These are phyloP conservation scores for Coleophora flavipennella DNA, from an alignment of 2,888 invertebrate genomes.

Conservation along the genomic window DNA sequence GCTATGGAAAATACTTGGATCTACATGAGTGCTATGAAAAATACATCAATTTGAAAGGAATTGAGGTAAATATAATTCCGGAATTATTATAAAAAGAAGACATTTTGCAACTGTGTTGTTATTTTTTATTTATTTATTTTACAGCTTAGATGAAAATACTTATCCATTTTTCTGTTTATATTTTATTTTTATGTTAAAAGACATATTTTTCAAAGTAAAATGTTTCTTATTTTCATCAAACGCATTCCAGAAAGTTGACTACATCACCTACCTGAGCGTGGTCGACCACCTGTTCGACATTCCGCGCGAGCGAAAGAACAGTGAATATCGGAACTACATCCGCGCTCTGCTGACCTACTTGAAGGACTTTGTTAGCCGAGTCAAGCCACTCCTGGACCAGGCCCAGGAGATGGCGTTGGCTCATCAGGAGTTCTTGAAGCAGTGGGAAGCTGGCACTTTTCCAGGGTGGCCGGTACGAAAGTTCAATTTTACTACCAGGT, in stretches of 20 bases:
- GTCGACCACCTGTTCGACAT: constrained; percentile 98
- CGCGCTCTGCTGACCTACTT: constrained; percentile 88
- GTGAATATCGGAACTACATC: constrained; percentile 89
- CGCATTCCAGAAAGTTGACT: constrained; percentile 85
- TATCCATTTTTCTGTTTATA: too few relatives aligned
- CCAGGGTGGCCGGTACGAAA: constrained; percentile 91
- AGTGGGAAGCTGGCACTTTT: constrained; percentile 92
- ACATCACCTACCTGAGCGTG: constrained; percentile 92
- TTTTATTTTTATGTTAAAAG: too few relatives aligned
- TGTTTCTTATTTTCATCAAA: constrained; percentile 1
- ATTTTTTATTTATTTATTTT: too few relatives aligned
- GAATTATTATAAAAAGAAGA: too few relatives aligned
- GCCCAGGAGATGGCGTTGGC: constrained; percentile 84
- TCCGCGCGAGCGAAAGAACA: constrained; percentile 90
- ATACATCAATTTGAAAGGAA: constrained; percentile 96
- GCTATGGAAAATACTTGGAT: constrained; percentile 98
- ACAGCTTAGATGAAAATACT: too few relatives aligned
- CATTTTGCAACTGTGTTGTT: too few relatives aligned
- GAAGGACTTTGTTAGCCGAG: constrained; percentile 84
- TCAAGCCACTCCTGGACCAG: constrained; percentile 89
- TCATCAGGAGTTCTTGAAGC: constrained; percentile 83
- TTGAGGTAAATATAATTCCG: constrained; percentile 76
- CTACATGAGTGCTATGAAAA: constrained; percentile 96
- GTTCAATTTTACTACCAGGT: too few relatives aligned
- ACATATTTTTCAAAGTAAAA: too few relatives aligned